Evolutionary conservation across 2,113 vertebrate genomes (phyloP).

Genomic region (Equus quagga): DNA sequence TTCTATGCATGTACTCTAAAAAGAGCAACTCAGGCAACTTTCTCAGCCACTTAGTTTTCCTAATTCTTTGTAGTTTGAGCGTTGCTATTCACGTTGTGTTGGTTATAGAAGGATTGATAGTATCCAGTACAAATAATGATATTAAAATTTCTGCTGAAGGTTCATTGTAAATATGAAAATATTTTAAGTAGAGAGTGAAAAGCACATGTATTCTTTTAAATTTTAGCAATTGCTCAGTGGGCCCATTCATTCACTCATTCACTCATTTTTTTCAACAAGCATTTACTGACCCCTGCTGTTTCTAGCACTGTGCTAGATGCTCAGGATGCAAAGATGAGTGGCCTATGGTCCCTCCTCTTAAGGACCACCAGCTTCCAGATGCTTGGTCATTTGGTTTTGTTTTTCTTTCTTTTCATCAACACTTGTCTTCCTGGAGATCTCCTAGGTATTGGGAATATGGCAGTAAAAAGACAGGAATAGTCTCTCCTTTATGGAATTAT

Average conservation of each 20-base stretch:
- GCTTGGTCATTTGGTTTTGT: not conserved
- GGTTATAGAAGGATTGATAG: not conserved
- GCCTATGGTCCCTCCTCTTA: not conserved
- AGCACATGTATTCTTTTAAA: not conserved
- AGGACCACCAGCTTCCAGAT: not conserved
- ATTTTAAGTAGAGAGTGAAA: not conserved
- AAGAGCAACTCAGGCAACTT: not conserved
- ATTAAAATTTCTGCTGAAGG: not conserved
- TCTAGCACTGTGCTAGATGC: not conserved
- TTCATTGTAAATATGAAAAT: not conserved
- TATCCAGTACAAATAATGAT: not conserved
- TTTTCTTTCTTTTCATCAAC: conserved; percentile 43
- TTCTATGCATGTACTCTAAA: not conserved
- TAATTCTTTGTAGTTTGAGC: not conserved
- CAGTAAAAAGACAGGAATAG: not conserved
- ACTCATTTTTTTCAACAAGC: not conserved
- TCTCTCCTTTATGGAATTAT: not conserved
- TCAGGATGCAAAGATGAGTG: not conserved
- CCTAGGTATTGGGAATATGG: not conserved
- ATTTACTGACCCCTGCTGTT: not conserved
- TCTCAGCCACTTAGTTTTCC: conserved; percentile 8
- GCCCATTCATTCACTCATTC: not conserved
- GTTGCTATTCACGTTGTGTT: not conserved
- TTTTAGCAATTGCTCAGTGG: not conserved
- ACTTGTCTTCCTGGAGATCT: not conserved